phyloP scores from a whole-genome alignment of 2,888 invertebrate species.

The Azorinus chamasolen region DNA sequence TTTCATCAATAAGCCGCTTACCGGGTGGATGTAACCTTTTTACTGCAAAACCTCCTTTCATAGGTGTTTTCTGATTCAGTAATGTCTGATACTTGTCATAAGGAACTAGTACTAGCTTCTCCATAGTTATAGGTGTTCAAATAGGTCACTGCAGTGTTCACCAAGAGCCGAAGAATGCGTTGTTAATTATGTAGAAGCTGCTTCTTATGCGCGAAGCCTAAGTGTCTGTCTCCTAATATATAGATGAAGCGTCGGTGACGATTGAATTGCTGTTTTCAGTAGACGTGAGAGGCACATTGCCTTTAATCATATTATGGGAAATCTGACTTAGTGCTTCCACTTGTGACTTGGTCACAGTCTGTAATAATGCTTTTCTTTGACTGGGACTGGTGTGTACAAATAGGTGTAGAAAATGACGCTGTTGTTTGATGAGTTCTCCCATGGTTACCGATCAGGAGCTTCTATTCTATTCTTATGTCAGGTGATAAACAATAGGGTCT shows the following conservation, averaged over 20 bases:
- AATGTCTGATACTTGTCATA: conserved; percentile 32
- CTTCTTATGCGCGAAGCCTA: conserved; percentile 12
- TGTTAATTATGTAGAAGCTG: conserved; percentile 4
- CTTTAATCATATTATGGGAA: conserved; percentile 19
- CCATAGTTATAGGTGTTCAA: conserved; percentile 28
- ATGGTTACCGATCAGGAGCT: conserved; percentile 14
- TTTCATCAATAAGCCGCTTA: no score
- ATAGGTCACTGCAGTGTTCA: conserved; percentile 17
- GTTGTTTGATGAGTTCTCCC: conserved; percentile 30
- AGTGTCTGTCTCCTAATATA: conserved; percentile 15
- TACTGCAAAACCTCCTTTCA: no score
- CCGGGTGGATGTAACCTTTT: no score
- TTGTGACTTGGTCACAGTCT: conserved; percentile 29
- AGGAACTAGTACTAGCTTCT: conserved; percentile 30
- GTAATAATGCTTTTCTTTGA: conserved; percentile 38
- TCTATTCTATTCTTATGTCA: conserved; percentile 23
- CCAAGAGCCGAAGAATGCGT: neutral
- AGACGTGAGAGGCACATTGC: conserved; percentile 10
- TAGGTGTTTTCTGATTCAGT: neutral
- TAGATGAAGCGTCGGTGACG: conserved; percentile 23
- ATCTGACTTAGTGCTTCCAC: conserved; percentile 35
- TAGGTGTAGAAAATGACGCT: conserved; percentile 29
- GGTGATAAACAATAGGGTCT: conserved; percentile 18
- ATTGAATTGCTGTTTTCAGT: conserved; percentile 13
- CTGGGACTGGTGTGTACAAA: conserved; percentile 14